Evolutionary conservation across 2,113 vertebrate genomes (phyloP).

Genomic region (Daboia siamensis): DNA sequence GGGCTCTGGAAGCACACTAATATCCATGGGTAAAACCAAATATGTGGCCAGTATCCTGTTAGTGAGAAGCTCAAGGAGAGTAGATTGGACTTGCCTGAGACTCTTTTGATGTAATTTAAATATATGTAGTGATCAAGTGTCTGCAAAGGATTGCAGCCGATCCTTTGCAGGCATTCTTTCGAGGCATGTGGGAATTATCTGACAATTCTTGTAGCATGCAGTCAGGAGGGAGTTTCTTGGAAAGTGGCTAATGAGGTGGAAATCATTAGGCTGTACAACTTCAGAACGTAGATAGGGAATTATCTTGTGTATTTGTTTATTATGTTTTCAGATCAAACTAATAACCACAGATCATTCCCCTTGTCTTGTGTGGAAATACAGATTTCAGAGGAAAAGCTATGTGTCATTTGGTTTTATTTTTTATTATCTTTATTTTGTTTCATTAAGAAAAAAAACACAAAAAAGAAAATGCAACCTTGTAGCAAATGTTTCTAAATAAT

Average conservation of each 20-base stretch:
- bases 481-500: not conserved
- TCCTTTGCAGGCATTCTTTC: not conserved
- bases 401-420: not conserved
- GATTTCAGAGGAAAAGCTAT: not conserved
- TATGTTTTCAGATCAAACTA: not conserved
- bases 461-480: not conserved
- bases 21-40: not conserved
- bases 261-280: not conserved
- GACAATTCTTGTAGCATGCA: not conserved
- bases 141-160: not conserved
- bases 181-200: not conserved
- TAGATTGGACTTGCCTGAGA: not conserved
- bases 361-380: not conserved
- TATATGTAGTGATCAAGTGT: not conserved
- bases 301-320: not conserved
- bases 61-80: not conserved
- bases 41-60: not conserved
- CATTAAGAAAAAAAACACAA: not conserved
- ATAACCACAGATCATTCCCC: not conserved
- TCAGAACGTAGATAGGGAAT: not conserved
- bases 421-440: not conserved
- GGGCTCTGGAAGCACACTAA: not conserved
- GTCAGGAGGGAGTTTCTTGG: not conserved
- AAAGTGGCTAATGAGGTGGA: not conserved
- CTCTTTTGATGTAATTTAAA: not conserved